phyloP scores from a whole-genome alignment of 2,797 vertebrate genomes.

The Linurgus olivaceus region DNA sequence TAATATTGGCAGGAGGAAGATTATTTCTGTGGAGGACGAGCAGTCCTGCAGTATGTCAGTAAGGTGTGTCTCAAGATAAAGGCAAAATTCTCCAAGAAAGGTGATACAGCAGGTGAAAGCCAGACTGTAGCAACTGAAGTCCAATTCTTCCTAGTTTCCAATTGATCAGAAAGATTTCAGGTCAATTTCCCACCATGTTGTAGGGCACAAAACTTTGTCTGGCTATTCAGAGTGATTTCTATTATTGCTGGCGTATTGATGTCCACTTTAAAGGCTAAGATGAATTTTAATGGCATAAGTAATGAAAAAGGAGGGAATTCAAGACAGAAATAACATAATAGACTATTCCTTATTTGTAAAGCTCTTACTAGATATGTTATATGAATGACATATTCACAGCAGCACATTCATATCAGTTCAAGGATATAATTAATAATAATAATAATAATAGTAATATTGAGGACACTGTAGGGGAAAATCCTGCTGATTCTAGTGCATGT shows the following conservation, averaged over 20 bases:
- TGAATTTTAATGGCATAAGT: neutral
- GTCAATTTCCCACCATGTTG: neutral
- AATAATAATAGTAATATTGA: neutral
- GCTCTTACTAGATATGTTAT: neutral
- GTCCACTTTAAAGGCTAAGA: neutral
- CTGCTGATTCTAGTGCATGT: neutral
- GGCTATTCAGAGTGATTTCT: neutral
- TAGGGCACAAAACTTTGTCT: neutral
- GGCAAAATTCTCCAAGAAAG: neutral
- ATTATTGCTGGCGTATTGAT: neutral
- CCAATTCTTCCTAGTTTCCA: neutral
- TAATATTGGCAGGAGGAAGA: neutral
- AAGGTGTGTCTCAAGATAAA: neutral
- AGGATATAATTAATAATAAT: neutral
- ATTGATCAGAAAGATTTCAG: neutral
- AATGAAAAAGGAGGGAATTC: neutral
- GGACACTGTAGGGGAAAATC: neutral
- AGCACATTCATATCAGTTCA: neutral
- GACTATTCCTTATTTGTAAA: neutral
- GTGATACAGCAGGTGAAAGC: neutral
- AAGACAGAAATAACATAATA: neutral
- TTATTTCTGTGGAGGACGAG: neutral
- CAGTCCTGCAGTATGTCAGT: neutral
- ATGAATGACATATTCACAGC: neutral
- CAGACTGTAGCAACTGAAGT: neutral